A percentile compares a stretch with the other conserved stretches of the same genome.
Evolutionary conservation across 2,797 vertebrate genomes (phyloP).

Genomic region (Molossus molossus): DNA sequence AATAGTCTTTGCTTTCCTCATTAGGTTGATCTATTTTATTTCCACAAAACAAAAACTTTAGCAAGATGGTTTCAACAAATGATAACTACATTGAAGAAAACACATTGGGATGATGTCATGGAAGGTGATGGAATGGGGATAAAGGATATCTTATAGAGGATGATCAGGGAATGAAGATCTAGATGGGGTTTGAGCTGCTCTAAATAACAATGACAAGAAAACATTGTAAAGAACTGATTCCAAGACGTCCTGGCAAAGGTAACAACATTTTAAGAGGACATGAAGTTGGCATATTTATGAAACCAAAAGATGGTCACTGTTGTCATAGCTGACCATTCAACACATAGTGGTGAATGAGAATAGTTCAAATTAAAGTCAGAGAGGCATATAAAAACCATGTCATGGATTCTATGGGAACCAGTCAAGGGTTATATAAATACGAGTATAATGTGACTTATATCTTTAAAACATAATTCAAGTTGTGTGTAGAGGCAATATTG

Average conservation of each 20-base stretch:
- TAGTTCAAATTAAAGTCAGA: neutral
- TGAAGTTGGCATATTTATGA: neutral
- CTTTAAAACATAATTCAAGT: neutral
- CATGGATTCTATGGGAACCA: neutral
- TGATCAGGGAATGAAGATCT: neutral
- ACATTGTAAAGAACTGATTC: neutral
- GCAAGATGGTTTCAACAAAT: neutral
- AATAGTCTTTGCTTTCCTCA: neutral
- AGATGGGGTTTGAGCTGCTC: neutral
- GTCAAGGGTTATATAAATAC: neutral
- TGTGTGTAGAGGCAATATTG: neutral
- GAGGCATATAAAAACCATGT: neutral
- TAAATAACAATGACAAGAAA: neutral
- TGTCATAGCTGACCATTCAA: neutral
- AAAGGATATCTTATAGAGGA: neutral
- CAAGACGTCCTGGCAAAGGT: neutral
- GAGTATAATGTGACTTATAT: neutral
- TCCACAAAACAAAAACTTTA: neutral
- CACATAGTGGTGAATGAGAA: neutral
- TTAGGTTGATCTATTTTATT: neutral
- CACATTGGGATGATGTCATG: neutral
- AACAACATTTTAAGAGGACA: neutral
- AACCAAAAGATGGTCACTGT: neutral
- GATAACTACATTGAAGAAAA: slow-evolving; percentile 1
- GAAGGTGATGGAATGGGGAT: neutral